These are phyloP conservation scores for Parambassis ranga DNA, from an alignment of 2,797 vertebrate species.

Conservation along the genomic window DNA sequence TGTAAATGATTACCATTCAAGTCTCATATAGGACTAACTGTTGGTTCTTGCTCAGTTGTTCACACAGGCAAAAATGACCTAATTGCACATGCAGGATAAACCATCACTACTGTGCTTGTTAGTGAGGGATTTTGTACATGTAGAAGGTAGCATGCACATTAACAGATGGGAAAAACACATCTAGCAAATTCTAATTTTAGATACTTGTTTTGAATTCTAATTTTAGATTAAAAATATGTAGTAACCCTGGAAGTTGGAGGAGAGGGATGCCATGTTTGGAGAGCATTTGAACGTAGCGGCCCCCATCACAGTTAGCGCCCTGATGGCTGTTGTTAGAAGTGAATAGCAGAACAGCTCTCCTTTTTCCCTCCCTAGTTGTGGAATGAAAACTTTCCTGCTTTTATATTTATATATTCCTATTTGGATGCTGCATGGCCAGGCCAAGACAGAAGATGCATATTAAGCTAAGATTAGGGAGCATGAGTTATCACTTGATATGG, in stretches of 20 bases:
- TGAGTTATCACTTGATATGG: constrained; percentile 69
- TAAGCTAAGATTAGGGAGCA: constrained; percentile 62
- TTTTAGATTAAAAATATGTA: no score
- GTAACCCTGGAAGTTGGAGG: not conserved
- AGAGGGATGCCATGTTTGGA: constrained; percentile 31
- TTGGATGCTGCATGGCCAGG: constrained; percentile 79
- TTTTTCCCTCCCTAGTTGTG: constrained; percentile 37
- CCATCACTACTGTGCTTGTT: no score
- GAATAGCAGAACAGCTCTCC: constrained; percentile 16
- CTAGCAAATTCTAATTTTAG: no score
- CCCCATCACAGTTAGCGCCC: constrained; percentile 23
- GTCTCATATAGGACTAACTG: no score
- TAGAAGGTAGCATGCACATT: no score
- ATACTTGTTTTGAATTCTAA: no score
- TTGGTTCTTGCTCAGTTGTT: no score
- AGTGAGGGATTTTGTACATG: no score
- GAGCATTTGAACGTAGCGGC: constrained; percentile 47
- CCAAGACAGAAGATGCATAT: constrained; percentile 52
- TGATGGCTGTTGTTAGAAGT: constrained; percentile 26
- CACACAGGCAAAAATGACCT: no score
- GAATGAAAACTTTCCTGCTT: constrained; percentile 41
- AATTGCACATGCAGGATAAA: no score
- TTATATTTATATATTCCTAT: not conserved
- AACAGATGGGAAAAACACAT: no score
- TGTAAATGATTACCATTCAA: no score